Conservation (phyloP, 23 tunicate genomes). For the Halocynthia aurantium region DNA sequence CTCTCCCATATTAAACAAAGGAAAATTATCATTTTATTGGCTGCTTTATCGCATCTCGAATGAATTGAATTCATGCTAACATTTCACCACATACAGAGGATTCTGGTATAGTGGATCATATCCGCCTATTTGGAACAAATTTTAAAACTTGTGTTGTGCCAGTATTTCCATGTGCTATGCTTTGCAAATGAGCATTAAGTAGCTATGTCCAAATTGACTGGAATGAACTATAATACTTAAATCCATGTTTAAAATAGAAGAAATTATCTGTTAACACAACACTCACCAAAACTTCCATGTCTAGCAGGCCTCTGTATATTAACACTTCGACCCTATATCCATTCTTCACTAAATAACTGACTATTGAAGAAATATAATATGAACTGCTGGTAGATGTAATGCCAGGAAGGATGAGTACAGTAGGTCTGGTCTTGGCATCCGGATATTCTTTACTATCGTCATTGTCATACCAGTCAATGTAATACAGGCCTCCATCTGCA, state of each 20-base stretch:
- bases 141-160: too few relatives aligned
- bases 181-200: too few relatives aligned
- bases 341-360: constrained; percentile 15
- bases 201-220: too few relatives aligned
- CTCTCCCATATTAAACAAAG: too few relatives aligned
- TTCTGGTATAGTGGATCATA: too few relatives aligned
- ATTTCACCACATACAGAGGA: background rate
- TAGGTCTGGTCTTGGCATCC: constrained; percentile 24
- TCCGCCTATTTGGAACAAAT: too few relatives aligned
- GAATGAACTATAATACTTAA: too few relatives aligned
- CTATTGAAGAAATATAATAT: constrained; percentile 37
- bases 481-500: constrained; percentile 67
- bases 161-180: too few relatives aligned
- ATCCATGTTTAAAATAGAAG: too few relatives aligned
- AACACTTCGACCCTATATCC: constrained; percentile 46
- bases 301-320: constrained; percentile 75
- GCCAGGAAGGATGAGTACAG: constrained; percentile 72
- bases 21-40: too few relatives aligned
- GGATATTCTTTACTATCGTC: constrained; percentile 8
- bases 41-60: too few relatives aligned
- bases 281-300: constrained; percentile 22
- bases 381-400: constrained; percentile 52
- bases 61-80: background rate
- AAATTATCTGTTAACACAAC: too few relatives aligned
- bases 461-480: constrained; percentile 60